Evolutionary conservation across 2,113 vertebrate species (phyloP).

Genomic region (Blennius ocellaris): DNA sequence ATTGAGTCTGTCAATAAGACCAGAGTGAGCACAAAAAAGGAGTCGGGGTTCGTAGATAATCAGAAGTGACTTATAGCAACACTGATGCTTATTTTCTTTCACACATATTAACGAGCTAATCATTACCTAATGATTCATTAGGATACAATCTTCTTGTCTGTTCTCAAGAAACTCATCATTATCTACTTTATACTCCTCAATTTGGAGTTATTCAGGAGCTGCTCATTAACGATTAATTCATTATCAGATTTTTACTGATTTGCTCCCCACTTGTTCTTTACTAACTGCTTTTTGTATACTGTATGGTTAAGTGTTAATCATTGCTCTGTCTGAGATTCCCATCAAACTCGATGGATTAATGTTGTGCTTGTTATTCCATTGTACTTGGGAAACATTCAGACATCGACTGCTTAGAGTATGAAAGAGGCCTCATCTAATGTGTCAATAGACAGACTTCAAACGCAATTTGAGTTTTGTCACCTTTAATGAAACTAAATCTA

Average conservation of each 20-base stretch:
- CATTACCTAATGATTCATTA: not conserved
- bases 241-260: not conserved
- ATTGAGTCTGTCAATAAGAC: not conserved
- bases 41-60: not conserved
- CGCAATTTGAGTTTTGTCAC: constrained; percentile 8
- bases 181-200: not conserved
- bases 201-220: not conserved
- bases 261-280: not conserved
- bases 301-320: not conserved
- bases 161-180: not conserved
- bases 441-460: not conserved
- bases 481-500: constrained; percentile 27
- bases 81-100: not conserved
- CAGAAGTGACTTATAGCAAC: not conserved
- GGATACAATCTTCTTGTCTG: no score
- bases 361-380: not conserved
- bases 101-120: not conserved
- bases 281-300: not conserved
- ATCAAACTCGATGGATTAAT: not conserved
- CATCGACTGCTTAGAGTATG: not conserved
- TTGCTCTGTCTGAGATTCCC: not conserved
- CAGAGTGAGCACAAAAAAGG: not conserved
- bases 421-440: not conserved
- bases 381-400: not conserved
- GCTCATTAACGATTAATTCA: not conserved